phyloP scores from a whole-genome alignment of 2,888 invertebrate genomes.

The Hemistola chrysoprasaria region DNA sequence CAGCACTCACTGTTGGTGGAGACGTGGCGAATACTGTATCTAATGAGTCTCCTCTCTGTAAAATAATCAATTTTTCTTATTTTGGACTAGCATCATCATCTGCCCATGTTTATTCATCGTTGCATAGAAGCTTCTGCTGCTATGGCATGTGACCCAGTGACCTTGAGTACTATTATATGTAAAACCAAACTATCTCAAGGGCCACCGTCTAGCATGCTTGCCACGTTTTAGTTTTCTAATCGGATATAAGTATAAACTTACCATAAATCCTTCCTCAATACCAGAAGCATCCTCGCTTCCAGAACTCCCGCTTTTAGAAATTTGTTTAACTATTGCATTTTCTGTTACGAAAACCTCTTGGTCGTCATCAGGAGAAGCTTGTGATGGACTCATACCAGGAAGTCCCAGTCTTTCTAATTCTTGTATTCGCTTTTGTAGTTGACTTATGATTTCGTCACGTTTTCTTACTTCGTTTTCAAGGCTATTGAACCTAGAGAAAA shows the following conservation, averaged over 20 bases:
- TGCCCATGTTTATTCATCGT: too few species aligned
- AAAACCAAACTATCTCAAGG: too few species aligned
- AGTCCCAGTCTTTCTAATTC: slow-evolving; percentile 82
- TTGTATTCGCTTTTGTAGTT: slow-evolving; percentile 87
- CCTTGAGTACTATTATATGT: too few species aligned
- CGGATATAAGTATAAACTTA: slow-evolving; percentile 39
- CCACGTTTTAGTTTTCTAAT: too few species aligned
- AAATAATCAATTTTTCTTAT: slow-evolving; percentile 21
- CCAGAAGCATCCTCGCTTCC: slow-evolving; percentile 73
- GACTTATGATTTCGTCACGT: slow-evolving; percentile 90
- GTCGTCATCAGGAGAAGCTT: slow-evolving; percentile 33
- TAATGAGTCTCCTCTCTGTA: slow-evolving; percentile 85
- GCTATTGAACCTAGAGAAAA: slow-evolving; percentile 83
- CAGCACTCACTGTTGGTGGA: slow-evolving; percentile 70
- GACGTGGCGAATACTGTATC: slow-evolving; percentile 86
- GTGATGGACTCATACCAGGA: slow-evolving; percentile 34
- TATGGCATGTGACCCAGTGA: too few species aligned
- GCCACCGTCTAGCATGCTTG: too few species aligned
- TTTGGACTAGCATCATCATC: too few species aligned
- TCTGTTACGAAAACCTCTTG: slow-evolving; percentile 16
- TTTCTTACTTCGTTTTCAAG: slow-evolving; percentile 91
- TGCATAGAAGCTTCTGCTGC: too few species aligned
- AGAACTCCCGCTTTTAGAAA: slow-evolving; percentile 63
- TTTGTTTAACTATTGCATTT: slow-evolving; percentile 27
- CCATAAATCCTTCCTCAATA: slow-evolving; percentile 77